Conservation (phyloP, 1,140 invertebrate genomes). For the Zaprionus taronus region DNA sequence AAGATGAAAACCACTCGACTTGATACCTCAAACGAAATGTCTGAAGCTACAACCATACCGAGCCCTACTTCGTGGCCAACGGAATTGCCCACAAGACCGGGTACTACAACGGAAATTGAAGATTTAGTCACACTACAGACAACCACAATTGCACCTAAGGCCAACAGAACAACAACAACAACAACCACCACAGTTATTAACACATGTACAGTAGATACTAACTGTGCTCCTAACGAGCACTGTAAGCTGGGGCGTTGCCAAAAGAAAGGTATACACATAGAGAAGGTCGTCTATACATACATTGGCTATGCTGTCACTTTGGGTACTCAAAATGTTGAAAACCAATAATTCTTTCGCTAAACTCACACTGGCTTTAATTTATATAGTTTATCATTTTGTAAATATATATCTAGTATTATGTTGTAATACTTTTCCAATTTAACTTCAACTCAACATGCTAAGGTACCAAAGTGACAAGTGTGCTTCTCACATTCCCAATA, state of each 20-base stretch:
- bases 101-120: conserved; percentile 65
- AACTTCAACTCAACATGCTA: background rate
- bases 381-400: conserved; percentile 14
- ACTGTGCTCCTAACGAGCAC: conserved; percentile 85
- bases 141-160: conserved; percentile 50
- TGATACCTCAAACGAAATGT: conserved; percentile 75
- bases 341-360: conserved; percentile 1
- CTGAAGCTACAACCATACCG: conserved; percentile 66
- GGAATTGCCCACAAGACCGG: conserved; percentile 81
- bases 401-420: conserved; percentile 13
- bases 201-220: conserved; percentile 83
- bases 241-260: conserved; percentile 86
- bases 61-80: conserved; percentile 58
- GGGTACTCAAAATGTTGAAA: conserved; percentile 18
- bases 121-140: conserved; percentile 48
- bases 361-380: background rate
- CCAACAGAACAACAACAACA: conserved; percentile 48
- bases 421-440: background rate
- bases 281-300: conserved; percentile 23
- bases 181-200: conserved; percentile 81
- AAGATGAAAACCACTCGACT: conserved; percentile 80
- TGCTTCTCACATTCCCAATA: conserved; percentile 23
- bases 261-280: conserved; percentile 85
- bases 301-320: conserved; percentile 52
- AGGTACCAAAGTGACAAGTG: conserved; percentile 59